Conservation (phyloP, 2,797 vertebrate species). For the Pelochelys cantorii region DNA sequence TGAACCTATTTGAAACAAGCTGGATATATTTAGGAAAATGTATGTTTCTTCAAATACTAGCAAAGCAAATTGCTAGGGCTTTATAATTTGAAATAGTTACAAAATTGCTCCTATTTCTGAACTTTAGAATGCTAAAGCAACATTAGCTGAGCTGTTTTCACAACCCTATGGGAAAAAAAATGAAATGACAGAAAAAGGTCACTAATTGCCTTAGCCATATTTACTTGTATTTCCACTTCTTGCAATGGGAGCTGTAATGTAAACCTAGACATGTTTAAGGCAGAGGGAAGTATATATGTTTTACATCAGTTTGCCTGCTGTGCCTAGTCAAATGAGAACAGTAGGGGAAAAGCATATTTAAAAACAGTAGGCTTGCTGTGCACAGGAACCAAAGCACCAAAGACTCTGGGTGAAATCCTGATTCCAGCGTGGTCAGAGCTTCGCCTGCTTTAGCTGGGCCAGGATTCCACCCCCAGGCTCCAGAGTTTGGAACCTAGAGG, state of each 20-base stretch:
- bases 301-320: neutral
- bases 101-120: constrained; percentile 10
- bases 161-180: neutral
- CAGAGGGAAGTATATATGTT: neutral
- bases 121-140: neutral
- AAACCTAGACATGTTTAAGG: neutral
- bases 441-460: neutral
- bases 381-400: neutral
- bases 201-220: neutral
- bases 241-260: neutral
- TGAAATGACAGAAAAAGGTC: neutral
- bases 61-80: neutral
- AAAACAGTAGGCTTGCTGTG: neutral
- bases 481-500: neutral
- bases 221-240: neutral
- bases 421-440: constrained; percentile 10
- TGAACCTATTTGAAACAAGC: neutral
- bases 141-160: neutral
- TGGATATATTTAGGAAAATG: neutral
- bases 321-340: fast-evolving
- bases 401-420: neutral
- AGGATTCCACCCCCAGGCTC: neutral
- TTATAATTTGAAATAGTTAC: neutral
- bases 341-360: constrained; percentile 18
- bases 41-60: neutral